Conservation (phyloP, 2,113 vertebrate species). For the Hucho hucho region DNA sequence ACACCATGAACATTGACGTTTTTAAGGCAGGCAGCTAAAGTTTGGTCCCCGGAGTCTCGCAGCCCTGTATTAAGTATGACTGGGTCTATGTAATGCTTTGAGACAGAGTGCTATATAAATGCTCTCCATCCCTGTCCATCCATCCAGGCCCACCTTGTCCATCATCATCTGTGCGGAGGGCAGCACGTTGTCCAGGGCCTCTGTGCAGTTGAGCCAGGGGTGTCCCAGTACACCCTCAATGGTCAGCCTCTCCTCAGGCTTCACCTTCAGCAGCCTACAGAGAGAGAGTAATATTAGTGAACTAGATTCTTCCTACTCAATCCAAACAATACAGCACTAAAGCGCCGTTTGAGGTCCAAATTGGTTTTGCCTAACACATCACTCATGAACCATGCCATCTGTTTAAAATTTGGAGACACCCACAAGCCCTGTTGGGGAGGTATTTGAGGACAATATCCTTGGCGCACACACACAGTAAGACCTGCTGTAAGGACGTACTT, state of each 20-base stretch:
- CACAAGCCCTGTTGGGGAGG: not conserved
- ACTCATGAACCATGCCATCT: not conserved
- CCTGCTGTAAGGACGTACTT: slow-evolving; percentile 75
- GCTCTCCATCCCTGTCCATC: no score
- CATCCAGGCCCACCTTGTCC: slow-evolving; percentile 87
- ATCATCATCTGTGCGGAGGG: slow-evolving; percentile 99
- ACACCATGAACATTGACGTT: no score
- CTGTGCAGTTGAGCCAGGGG: slow-evolving; percentile 97
- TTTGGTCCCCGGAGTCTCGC: no score
- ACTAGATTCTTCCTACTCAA: no score
- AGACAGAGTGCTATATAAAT: no score
- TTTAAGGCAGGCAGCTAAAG: no score
- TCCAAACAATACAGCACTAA: no score
- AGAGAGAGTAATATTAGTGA: not conserved
- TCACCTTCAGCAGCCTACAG: slow-evolving; percentile 93
- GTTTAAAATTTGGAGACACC: not conserved
- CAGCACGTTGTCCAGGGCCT: slow-evolving; percentile 95
- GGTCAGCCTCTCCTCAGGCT: slow-evolving; percentile 95
- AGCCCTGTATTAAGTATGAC: no score
- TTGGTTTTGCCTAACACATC: not conserved
- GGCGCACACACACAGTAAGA: slow-evolving; percentile 53
- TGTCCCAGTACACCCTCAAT: slow-evolving; percentile 94
- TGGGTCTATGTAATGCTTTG: not conserved
- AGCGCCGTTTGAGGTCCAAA: no score
- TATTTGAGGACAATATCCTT: slow-evolving; percentile 98